These are phyloP conservation scores for Nothoprocta perdicaria DNA, from an alignment of 2,113 vertebrate genomes.

Conservation along the genomic window DNA sequence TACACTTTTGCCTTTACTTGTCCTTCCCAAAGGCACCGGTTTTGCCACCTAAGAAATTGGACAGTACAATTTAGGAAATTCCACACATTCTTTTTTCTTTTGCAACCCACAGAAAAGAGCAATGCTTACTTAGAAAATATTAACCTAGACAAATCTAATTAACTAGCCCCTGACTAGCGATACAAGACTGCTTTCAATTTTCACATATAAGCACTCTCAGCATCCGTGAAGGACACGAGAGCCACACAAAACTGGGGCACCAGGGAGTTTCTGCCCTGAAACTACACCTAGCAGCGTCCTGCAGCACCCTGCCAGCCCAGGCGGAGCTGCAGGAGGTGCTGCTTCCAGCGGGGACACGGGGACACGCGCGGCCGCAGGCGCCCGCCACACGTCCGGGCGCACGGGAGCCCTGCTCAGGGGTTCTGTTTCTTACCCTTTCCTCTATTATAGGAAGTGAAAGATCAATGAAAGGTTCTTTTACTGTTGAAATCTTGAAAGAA, in stretches of 20 bases:
- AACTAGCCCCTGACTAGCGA: neutral
- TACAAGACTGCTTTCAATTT: neutral
- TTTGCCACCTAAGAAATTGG: slow-evolving; percentile 87
- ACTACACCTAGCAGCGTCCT: neutral
- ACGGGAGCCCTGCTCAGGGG: neutral
- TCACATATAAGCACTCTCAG: neutral
- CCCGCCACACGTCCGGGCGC: no score
- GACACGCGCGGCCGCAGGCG: no score
- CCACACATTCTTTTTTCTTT: neutral
- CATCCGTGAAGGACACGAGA: neutral
- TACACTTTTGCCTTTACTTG: slow-evolving; percentile 78
- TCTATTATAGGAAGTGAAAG: slow-evolving; percentile 98
- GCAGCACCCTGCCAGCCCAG: neutral
- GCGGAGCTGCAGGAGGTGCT: rapidly evolving
- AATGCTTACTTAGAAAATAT: neutral
- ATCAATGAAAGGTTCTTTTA: slow-evolving; percentile 97
- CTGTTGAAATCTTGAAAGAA: slow-evolving; percentile 87
- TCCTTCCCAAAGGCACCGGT: slow-evolving; percentile 85
- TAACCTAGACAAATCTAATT: neutral
- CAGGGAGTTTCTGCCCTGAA: neutral
- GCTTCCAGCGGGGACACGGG: neutral
- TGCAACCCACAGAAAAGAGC: neutral
- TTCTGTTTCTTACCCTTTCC: slow-evolving; percentile 89
- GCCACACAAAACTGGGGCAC: neutral
- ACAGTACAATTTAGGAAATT: slow-evolving; percentile 21